These are phyloP conservation scores for Malacoraja senta DNA, from an alignment of 2,797 vertebrate genomes.

Conservation along the genomic window DNA sequence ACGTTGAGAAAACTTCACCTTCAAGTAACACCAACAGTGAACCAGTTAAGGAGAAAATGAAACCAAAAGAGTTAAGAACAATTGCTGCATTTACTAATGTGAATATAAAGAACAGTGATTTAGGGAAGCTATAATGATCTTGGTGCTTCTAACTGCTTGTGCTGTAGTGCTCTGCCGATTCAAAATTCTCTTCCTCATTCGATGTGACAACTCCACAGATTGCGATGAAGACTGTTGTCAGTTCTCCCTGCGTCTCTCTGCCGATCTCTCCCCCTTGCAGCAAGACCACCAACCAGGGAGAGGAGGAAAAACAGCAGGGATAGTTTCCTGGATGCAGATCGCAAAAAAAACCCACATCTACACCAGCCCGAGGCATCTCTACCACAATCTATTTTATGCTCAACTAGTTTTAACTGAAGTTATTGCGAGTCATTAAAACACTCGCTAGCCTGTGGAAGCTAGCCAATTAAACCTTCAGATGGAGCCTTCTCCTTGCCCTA, in stretches of 20 bases:
- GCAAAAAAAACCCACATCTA: slow-evolving; percentile 83
- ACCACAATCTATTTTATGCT: slow-evolving; percentile 99
- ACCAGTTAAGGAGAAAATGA: neutral
- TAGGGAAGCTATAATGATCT: neutral
- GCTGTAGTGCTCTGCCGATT: no score
- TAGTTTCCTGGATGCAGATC: slow-evolving; percentile 67
- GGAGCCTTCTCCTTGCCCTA: slow-evolving; percentile 78
- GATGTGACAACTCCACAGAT: no score
- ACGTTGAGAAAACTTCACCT: neutral
- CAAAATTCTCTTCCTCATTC: neutral
- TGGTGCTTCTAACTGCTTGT: neutral
- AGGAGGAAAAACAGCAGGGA: slow-evolving; percentile 57
- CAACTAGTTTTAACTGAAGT: slow-evolving; percentile 99
- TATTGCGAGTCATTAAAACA: slow-evolving; percentile 99
- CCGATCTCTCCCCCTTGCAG: slow-evolving; percentile 52
- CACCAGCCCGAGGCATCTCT: slow-evolving; percentile 89
- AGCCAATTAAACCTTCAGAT: slow-evolving; percentile 99
- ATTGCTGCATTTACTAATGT: neutral
- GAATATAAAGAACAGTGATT: neutral
- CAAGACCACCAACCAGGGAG: slow-evolving; percentile 56
- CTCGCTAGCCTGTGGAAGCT: slow-evolving; percentile 99
- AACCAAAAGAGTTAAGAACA: neutral
- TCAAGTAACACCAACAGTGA: neutral
- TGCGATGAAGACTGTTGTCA: neutral
- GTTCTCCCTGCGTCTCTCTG: no score